Evolutionary conservation across 2,888 invertebrate species (phyloP).

Genomic region (Eristalinus sepulchralis): DNA sequence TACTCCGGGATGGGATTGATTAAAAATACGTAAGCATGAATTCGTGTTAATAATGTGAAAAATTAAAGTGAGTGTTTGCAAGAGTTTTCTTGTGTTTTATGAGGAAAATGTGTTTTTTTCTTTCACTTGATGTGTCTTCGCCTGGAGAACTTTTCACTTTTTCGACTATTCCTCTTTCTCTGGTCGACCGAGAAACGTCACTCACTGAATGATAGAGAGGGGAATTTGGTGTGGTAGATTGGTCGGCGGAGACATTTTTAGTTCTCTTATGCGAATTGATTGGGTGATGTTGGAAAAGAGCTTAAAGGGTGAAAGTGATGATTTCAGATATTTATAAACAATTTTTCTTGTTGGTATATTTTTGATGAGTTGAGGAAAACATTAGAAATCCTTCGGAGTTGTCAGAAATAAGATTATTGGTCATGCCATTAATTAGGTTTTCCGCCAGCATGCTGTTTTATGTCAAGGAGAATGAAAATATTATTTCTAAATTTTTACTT

Average conservation of each 20-base stretch:
- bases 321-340: too few species aligned
- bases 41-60: background rate
- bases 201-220: constrained; percentile 59
- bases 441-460: too few species aligned
- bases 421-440: too few species aligned
- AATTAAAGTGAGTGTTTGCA: constrained; percentile 8
- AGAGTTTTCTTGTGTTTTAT: constrained; percentile 17
- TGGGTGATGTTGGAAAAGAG: background rate
- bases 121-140: constrained; percentile 55
- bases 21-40: background rate
- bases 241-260: background rate
- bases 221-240: constrained; percentile 8
- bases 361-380: too few species aligned
- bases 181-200: constrained; percentile 64
- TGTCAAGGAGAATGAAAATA: too few species aligned
- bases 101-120: constrained; percentile 46
- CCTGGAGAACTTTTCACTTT: constrained; percentile 70
- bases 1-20: constrained; percentile 24
- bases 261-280: background rate
- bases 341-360: too few species aligned
- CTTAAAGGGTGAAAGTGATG: constrained; percentile 16
- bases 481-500: too few species aligned
- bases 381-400: too few species aligned
- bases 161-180: constrained; percentile 58
- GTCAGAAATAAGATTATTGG: too few species aligned